Base-by-base conservation (phyloP, 2,888 invertebrate species). In the Phaonia tiefii region DNA sequence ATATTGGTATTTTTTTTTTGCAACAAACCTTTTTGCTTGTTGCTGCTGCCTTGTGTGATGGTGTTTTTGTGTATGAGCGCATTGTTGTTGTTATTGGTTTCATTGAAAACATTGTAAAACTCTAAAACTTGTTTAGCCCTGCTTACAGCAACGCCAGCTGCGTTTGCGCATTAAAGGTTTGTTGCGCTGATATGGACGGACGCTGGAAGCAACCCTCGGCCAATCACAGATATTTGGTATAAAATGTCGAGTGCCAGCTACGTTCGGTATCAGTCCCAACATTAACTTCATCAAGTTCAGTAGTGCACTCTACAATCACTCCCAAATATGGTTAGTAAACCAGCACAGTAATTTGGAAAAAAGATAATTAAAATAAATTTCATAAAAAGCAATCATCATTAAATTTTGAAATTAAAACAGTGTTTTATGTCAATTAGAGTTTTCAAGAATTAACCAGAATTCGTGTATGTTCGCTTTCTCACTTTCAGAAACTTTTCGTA, bases 201-300 rank as follows among this genome's bases (percentile, higher is more conserved):
- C 4, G 51, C 1, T 20, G 8, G 22, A 7, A 11, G 51, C 20
- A 26, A 54, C 17, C 58, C 51, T 72, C 70, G 25, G 8, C 31
- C 31, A 69, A 77, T 51, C 51, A 76, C 84, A 84, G 80, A 80
- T 85, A 86, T 88, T 85, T 73, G 75, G 85, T 89, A 89, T 89
- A 89, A 90, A 89, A 88, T 86, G 86, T 81, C 86, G 85, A 84
- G 85, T 80, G 75, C 82, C 75, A 85, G 83, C 82, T 82, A 85
- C 86, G 87, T 86, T 85, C 86, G 89, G 85, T 87, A 89, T 90
- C 89, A 89, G 89, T 89, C 87, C 86, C 86, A 87, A 85, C 85
- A 86, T 86, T 87, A 85, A 85, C 86, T 87, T 88, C 87, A 86
- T 85, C 85, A 85, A 86, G 87, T 84, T 80, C 86, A 86, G 88